Conservation (phyloP, 2,113 vertebrate species). For the Onychostoma macrolepis region DNA sequence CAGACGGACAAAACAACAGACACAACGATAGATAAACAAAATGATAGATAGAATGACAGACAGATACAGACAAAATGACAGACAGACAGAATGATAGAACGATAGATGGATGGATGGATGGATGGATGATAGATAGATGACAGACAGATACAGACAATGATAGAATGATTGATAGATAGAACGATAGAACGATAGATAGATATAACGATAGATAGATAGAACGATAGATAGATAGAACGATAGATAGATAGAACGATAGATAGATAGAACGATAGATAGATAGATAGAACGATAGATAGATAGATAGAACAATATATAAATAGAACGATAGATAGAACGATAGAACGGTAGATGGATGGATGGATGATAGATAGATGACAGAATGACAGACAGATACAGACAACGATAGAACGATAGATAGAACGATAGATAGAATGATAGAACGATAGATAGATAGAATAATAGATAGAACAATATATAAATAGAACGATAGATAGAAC, state of each 20-base stretch:
- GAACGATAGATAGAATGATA: not conserved
- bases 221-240: rapidly evolving
- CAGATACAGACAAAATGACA: not conserved
- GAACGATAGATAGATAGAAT: not conserved
- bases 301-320: not conserved
- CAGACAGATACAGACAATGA: not conserved
- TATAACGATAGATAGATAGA: not conserved
- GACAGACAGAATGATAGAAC: not conserved
- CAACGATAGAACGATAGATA: not conserved
- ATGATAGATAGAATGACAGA: not conserved
- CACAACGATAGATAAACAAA: not conserved
- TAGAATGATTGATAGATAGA: not conserved
- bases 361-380: not conserved
- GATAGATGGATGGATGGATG: not conserved
- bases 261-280: not conserved
- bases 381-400: not conserved
- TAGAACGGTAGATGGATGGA: not conserved
- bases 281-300: not conserved
- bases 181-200: not conserved
- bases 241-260: not conserved
- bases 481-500: not conserved
- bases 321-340: not conserved
- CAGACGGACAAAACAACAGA: not conserved
- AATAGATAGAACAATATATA: not conserved
- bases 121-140: not conserved